phyloP scores from a whole-genome alignment of 2,888 invertebrate species.

The Megaustenia siamemsis region DNA sequence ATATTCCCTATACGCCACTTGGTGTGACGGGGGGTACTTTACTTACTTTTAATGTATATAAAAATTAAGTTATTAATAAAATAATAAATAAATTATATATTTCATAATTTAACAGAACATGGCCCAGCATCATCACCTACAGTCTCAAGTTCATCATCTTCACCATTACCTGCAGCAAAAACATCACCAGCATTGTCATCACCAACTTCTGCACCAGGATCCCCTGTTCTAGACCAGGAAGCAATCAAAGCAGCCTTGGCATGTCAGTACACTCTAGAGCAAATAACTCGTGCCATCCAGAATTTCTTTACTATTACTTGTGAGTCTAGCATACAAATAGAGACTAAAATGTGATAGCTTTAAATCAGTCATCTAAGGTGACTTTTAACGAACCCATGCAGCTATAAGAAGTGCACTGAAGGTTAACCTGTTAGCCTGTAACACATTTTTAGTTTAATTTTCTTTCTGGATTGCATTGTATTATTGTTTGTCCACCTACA shows the following conservation, averaged over 20 bases:
- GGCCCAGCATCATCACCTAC: slow-evolving; percentile 21
- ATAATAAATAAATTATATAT: background rate
- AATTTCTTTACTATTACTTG: slow-evolving; percentile 58
- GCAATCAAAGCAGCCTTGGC: slow-evolving; percentile 58
- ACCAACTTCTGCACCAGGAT: slow-evolving; percentile 32
- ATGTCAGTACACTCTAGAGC: slow-evolving; percentile 59
- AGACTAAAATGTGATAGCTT: background rate
- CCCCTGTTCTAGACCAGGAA: slow-evolving; percentile 52
- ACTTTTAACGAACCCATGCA: too few relatives aligned
- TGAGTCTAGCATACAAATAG: slow-evolving; percentile 53
- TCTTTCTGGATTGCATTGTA: too few relatives aligned
- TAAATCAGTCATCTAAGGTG: too few relatives aligned
- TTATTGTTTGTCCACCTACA: too few relatives aligned
- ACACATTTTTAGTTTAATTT: too few relatives aligned
- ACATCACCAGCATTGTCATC: slow-evolving; percentile 21
- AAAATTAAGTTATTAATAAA: background rate
- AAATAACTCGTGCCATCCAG: slow-evolving; percentile 58
- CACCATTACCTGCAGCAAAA: slow-evolving; percentile 30
- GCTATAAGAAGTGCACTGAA: too few relatives aligned
- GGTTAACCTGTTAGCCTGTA: too few relatives aligned
- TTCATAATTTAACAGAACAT: slow-evolving; percentile 20
- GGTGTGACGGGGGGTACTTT: too few relatives aligned
- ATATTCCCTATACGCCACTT: too few relatives aligned
- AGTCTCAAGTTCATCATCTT: slow-evolving; percentile 29
- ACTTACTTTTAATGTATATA: background rate